Base-by-base conservation (phyloP, 2,797 vertebrate genomes). In the Halcyon smyrnensis region DNA sequence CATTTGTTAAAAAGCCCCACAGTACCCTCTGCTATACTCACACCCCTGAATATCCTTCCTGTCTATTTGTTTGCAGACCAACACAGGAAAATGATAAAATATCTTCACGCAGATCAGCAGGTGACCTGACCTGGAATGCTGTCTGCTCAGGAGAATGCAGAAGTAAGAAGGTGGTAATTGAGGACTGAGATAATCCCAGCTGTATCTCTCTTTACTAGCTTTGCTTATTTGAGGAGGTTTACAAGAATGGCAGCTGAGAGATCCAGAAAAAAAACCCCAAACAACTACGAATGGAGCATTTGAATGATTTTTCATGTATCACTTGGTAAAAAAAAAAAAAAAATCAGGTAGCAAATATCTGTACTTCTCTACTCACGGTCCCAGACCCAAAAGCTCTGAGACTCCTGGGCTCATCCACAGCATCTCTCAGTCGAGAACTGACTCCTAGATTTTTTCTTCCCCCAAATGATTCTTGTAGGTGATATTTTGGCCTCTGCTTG, bases 201-300 rank as follows among this genome's bases (percentile, higher is more conserved):
- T 21, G 23, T 18, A 63, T 27, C 43, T 50, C 7, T 68, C 23
- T 9, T 69, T 62, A 63, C 17, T 89, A 70, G 25, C 15, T 28
- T 18, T 16, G 51, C 16, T 76, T 51, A 48, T 57, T 91, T 57
- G 67, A 73, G 17, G 24, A 50, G 7, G 10, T 74, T 88, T 76
- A 36, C 34, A 77, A 60, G 59, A 60, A 37, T 1, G 9, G 60
- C 4, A 11, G 6, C 20, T 24, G 32, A 77, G 59, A 83, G n/a
- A 68, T 45, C 15, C 56, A 68, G 36, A 4, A 48, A 11, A 30
- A 60, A 46, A 16, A 2, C 0, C 0, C 0, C 8, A 41, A 34
- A 15, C 6, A 84, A 13, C 8, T 12, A 37, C 32, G 80, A 78
- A 77, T 10, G 23, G 27, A 88, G 4, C 9, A 62, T 69, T 60